Base-by-base conservation (phyloP, 2,797 vertebrate genomes). In the Gambelia wislizenii region DNA sequence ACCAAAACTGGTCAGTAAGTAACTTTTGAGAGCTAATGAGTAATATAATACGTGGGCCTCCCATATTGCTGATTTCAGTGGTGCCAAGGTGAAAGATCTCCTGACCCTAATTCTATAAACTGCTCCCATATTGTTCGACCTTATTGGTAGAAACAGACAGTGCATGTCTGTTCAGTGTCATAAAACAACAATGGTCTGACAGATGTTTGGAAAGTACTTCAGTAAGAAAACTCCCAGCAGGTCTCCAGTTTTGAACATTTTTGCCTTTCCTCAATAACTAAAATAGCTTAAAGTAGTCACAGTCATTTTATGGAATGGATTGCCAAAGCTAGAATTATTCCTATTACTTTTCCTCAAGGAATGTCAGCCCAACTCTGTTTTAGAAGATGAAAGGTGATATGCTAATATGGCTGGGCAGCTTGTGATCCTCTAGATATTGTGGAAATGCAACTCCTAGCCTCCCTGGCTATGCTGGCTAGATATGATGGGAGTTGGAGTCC, bases 151-250 rank as follows among this genome's bases (percentile, higher is more conserved):
- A 88, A 90, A 86, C 1, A 7, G 67, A 59, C n/a, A 61, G 33
- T 18, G 16, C 8, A 30, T 54, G 12, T 33, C 33, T 90, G 64
- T 7, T 76, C 2, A 3, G 1, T 81, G 79, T 13, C 4, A 86
- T 56, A 22, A 59, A 10, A 2, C 49, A 25, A 61, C 10, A 85
- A 22, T 2, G 12, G 70, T 25, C 52, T 83, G 86, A 88, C 2
- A 74, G 77, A 64, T 87, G 56, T 90, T 91, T 91, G 30, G 91
- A 84, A 88, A 36, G 54, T 89, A 89, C 81, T 90, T 52, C 84
- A 89, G 16, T 3, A 67, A 75, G 47, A 85, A 83, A 88, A n/a
- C 92, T 8, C 78, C 52, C 70, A 75, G 10, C 86, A 64, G 91
- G 87, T 67, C 3, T 14, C 27, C 8, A 47, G 79, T 16, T 59